Percentiles rank a stretch among this genome's conserved stretches.
Evolutionary conservation across 2,888 invertebrate species (phyloP).

Genomic region (Metacarcinus magister): DNA sequence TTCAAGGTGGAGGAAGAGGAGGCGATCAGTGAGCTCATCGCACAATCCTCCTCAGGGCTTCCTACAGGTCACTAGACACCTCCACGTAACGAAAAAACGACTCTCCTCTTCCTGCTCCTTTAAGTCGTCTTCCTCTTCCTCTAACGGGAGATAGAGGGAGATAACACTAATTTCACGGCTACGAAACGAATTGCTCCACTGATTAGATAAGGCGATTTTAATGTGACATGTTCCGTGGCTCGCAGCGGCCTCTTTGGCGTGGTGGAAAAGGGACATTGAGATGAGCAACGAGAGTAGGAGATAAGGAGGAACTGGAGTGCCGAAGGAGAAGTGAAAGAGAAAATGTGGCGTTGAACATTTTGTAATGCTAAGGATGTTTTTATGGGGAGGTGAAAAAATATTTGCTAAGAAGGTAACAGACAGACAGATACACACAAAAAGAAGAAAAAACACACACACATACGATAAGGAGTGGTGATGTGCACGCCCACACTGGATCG

Average conservation of each 20-base stretch:
- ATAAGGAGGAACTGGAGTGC: neutral
- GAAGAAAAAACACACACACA: too few relatives aligned
- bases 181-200: neutral
- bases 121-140: neutral
- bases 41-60: neutral
- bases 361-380: neutral
- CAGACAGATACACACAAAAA: neutral
- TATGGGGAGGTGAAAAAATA: neutral
- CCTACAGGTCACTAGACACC: neutral
- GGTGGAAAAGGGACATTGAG: neutral
- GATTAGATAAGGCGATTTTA: constrained; percentile 42
- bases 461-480: too few relatives aligned
- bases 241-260: neutral
- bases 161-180: constrained; percentile 52
- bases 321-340: neutral
- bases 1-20: too few relatives aligned
- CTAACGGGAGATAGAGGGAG: neutral
- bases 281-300: neutral
- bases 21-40: too few relatives aligned
- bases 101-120: neutral
- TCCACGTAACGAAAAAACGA: too few relatives aligned
- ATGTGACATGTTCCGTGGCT: constrained; percentile 16
- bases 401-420: neutral
- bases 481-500: too few relatives aligned
- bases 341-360: neutral